These are phyloP conservation scores for Macrocentrus cingulum DNA, from an alignment of 1,140 invertebrate species.

Conservation along the genomic window DNA sequence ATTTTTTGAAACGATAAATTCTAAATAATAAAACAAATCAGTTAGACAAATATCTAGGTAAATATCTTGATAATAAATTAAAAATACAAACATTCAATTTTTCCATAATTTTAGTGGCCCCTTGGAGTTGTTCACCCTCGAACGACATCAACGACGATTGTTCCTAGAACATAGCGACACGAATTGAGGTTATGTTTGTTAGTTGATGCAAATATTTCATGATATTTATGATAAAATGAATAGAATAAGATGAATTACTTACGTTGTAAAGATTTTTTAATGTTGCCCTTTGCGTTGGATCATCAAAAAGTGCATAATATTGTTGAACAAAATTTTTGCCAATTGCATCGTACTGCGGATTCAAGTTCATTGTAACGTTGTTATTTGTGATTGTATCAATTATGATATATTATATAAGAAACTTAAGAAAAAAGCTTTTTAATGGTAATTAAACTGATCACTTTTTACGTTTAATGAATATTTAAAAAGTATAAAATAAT, in stretches of 20 bases:
- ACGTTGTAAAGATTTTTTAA: conserved; percentile 91
- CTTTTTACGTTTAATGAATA: too few relatives aligned
- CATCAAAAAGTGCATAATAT: conserved; percentile 90
- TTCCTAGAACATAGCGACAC: conserved; percentile 65
- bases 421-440: conserved; percentile 7
- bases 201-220: conserved; percentile 5
- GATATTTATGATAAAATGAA: conserved; percentile 15
- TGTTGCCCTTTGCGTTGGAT: conserved; percentile 76
- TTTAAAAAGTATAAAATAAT: too few relatives aligned
- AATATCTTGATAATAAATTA: neutral
- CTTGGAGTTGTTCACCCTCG: conserved; percentile 89
- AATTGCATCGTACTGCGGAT: conserved; percentile 87
- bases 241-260: conserved; percentile 58
- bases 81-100: conserved; percentile 82
- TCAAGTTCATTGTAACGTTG: conserved; percentile 70
- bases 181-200: conserved; percentile 31
- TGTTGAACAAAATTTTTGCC: conserved; percentile 91
- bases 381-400: conserved; percentile 30
- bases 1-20: conserved; percentile 91
- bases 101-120: conserved; percentile 90
- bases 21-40: conserved; percentile 57
- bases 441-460: neutral
- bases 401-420: conserved; percentile 13
- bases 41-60: neutral
- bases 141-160: conserved; percentile 94